Conservation (phyloP, 1,140 invertebrate genomes). For the Telenomus remus region DNA sequence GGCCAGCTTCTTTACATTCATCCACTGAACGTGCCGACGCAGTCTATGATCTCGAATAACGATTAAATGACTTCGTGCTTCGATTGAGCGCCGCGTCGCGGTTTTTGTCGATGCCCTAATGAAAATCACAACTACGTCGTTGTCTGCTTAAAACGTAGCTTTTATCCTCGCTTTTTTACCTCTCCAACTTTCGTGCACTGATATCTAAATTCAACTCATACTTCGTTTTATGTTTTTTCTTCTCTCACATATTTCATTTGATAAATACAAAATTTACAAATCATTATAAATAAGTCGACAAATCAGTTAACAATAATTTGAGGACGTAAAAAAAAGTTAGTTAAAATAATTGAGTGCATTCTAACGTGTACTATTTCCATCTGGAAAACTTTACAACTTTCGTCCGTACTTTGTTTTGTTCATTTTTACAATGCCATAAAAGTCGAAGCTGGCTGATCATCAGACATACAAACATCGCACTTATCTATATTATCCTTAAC, state of each 20-base stretch:
- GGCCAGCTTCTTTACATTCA: background rate
- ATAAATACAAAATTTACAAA: too few relatives aligned
- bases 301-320: too few relatives aligned
- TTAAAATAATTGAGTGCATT: too few relatives aligned
- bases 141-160: slow-evolving; percentile 43
- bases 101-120: slow-evolving; percentile 40
- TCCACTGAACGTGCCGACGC: slow-evolving; percentile 24
- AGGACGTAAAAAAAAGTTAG: too few relatives aligned
- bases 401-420: background rate
- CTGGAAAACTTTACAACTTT: slow-evolving; percentile 1
- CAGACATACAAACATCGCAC: slow-evolving; percentile 7
- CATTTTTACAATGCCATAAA: background rate
- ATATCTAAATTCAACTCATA: too few relatives aligned
- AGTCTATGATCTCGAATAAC: slow-evolving; percentile 48
- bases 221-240: too few relatives aligned
- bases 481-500: slow-evolving; percentile 1
- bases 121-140: slow-evolving; percentile 55
- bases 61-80: slow-evolving; percentile 24
- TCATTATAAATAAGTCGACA: too few relatives aligned
- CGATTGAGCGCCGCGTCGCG: slow-evolving; percentile 48
- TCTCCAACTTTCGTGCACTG: background rate
- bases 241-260: too few relatives aligned
- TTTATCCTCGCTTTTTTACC: slow-evolving; percentile 14
- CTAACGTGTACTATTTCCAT: too few relatives aligned
- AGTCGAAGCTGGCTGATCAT: slow-evolving; percentile 14